Evolutionary conservation across 2,113 vertebrate species (phyloP).

Genomic region (Speoplatyrhinus poulsoni): DNA sequence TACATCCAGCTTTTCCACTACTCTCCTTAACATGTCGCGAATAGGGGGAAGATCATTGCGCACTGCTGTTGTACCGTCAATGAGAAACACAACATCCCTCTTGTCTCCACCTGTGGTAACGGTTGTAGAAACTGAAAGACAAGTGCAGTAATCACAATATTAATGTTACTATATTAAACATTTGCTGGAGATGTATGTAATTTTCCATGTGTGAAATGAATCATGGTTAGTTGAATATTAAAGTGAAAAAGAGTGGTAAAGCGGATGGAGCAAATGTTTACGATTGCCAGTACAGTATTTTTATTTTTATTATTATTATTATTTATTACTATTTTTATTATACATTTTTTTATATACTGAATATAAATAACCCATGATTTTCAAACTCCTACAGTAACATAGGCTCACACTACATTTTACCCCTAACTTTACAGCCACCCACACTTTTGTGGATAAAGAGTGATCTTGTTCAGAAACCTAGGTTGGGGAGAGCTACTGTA

Average conservation of each 20-base stretch:
- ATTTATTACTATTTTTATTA: too few species aligned
- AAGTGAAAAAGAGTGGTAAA: not conserved
- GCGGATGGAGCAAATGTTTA: too few species aligned
- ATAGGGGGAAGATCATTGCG: constrained; percentile 81
- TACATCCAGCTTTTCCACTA: constrained; percentile 85
- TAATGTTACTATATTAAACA: not conserved
- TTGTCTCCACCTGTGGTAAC: constrained; percentile 66
- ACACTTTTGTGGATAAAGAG: too few species aligned
- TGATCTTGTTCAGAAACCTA: too few species aligned
- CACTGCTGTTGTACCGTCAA: constrained; percentile 83
- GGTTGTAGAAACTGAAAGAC: constrained; percentile 33
- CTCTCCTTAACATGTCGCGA: constrained; percentile 80
- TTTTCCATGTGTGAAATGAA: not conserved
- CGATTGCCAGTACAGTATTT: too few species aligned
- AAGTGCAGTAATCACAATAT: constrained; percentile 2
- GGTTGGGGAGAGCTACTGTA: not conserved
- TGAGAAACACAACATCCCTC: constrained; percentile 90
- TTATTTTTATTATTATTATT: too few species aligned
- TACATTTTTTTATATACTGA: too few species aligned
- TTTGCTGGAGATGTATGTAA: not conserved
- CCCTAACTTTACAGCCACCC: too few species aligned
- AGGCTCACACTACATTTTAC: too few species aligned
- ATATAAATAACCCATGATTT: too few species aligned
- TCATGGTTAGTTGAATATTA: not conserved
- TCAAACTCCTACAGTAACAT: too few species aligned